Conservation (phyloP, 1,140 invertebrate species). For the Drosophila ananassae region DNA sequence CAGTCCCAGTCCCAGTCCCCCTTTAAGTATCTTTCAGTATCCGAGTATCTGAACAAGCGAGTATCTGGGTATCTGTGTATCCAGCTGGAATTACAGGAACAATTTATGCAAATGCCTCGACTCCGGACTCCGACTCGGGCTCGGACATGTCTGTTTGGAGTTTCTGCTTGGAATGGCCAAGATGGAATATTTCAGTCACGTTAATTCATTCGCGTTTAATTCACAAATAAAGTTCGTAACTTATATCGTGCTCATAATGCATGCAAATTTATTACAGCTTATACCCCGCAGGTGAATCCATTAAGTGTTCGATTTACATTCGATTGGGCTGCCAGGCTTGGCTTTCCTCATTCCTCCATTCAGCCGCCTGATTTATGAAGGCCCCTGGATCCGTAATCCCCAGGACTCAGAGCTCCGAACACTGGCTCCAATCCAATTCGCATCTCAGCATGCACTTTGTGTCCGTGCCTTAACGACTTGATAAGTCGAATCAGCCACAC, state of each 20-base stretch:
- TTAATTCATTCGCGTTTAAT: constrained; percentile 75
- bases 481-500: constrained; percentile 47
- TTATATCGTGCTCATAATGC: constrained; percentile 76
- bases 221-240: constrained; percentile 75
- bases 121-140: constrained; percentile 15
- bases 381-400: constrained; percentile 8
- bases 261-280: constrained; percentile 66
- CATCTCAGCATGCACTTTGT: constrained; percentile 53
- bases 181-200: constrained; percentile 79
- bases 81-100: constrained; percentile 44
- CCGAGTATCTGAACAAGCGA: neutral
- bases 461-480: constrained; percentile 54
- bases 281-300: constrained; percentile 59
- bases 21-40: neutral
- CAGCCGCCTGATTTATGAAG: constrained; percentile 50
- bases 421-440: neutral
- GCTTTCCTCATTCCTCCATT: constrained; percentile 17
- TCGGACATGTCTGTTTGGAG: constrained; percentile 3
- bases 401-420: neutral
- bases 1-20: neutral
- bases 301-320: constrained; percentile 79
- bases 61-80: constrained; percentile 1
- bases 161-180: constrained; percentile 33
- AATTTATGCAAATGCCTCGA: constrained; percentile 68
- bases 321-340: constrained; percentile 32